phyloP scores from a whole-genome alignment of 2,113 vertebrate genomes.

The Eublepharis macularius region DNA sequence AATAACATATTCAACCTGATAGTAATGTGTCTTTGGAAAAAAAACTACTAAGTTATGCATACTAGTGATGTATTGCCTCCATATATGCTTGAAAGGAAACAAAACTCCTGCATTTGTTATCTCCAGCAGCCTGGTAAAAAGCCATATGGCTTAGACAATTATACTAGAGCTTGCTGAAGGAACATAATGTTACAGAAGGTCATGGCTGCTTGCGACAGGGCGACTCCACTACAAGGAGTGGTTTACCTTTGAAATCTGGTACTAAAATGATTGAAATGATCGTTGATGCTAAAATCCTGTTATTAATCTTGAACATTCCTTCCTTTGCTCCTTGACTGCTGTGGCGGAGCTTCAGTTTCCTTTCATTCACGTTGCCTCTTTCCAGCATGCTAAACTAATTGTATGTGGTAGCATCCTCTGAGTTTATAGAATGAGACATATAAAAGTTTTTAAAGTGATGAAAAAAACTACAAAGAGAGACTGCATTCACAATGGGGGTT shows the following conservation, averaged over 20 bases:
- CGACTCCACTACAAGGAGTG: neutral
- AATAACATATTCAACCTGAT: neutral
- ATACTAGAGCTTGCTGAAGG: neutral
- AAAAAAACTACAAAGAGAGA: no score
- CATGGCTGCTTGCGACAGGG: neutral
- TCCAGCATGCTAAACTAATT: neutral
- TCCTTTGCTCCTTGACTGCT: neutral
- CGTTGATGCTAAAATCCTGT: conserved; percentile 6
- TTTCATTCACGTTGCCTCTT: neutral
- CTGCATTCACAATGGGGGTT: no score
- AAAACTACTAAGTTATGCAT: neutral
- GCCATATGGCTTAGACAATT: neutral
- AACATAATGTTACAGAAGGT: neutral
- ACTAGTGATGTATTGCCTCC: neutral
- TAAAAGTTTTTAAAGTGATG: neutral
- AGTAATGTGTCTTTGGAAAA: neutral
- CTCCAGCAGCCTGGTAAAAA: conserved; percentile 14
- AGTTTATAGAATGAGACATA: rapidly evolving
- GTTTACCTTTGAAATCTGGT: conserved; percentile 3
- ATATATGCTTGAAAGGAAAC: neutral
- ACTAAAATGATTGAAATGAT: conserved; percentile 11
- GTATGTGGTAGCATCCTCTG: neutral
- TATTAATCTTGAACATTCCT: neutral
- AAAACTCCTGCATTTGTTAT: neutral
- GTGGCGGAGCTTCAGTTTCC: neutral